Evolutionary conservation across 2,888 invertebrate species (phyloP).

Genomic region (Neria commutata): DNA sequence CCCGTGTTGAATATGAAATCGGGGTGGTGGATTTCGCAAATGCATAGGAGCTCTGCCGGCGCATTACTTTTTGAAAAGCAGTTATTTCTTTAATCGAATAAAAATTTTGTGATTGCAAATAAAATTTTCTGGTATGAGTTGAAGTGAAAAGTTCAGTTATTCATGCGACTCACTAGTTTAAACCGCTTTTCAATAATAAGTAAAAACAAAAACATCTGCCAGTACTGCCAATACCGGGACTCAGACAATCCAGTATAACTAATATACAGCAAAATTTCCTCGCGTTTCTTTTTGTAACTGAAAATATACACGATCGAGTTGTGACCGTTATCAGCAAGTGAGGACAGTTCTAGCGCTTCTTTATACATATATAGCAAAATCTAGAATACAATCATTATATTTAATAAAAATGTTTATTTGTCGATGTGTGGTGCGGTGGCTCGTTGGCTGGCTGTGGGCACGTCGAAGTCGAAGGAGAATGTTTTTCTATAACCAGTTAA

Average conservation of each 20-base stretch:
- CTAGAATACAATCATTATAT: conserved; percentile 28
- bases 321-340: conserved; percentile 48
- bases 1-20: too few relatives aligned
- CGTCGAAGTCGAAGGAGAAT: conserved; percentile 33
- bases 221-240: too few relatives aligned
- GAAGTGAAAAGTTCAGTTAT: conserved; percentile 34
- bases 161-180: conserved; percentile 31
- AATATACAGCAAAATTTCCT: too few relatives aligned
- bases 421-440: conserved; percentile 23
- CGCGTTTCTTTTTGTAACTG: conserved; percentile 21
- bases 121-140: too few relatives aligned
- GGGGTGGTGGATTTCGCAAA: too few relatives aligned
- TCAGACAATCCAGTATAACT: too few relatives aligned
- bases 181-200: conserved; percentile 29
- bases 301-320: conserved; percentile 25
- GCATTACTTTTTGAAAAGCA: too few relatives aligned
- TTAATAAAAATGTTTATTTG: conserved; percentile 32
- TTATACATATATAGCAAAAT: conserved; percentile 37
- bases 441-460: conserved; percentile 13
- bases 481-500: conserved; percentile 37
- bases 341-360: conserved; percentile 43
- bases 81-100: too few relatives aligned
- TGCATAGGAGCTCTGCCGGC: too few relatives aligned
- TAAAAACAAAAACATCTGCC: conserved; percentile 27
- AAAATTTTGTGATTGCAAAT: too few relatives aligned